A percentile compares a stretch with the other conserved stretches of the same genome.
Conservation (phyloP, 2,888 invertebrate genomes). For the Suillia variegata region DNA sequence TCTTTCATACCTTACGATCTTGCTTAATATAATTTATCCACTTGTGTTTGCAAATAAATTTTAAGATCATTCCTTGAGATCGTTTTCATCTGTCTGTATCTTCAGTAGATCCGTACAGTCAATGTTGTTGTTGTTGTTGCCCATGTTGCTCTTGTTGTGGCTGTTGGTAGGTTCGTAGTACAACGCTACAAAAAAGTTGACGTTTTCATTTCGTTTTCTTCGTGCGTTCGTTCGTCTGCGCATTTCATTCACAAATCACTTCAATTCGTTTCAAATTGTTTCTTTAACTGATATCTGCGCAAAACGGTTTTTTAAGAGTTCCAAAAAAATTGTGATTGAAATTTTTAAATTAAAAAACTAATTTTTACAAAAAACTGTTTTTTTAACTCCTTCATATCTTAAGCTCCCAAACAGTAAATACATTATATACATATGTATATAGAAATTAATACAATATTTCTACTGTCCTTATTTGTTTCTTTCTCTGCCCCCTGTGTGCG, state of each 20-base stretch:
- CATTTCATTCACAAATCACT: slow-evolving; percentile 3
- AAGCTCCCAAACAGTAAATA: no score
- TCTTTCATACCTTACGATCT: background rate
- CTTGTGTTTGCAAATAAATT: background rate
- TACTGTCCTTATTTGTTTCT: no score
- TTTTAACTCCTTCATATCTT: no score
- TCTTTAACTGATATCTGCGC: background rate
- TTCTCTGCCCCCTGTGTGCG: no score
- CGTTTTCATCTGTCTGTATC: background rate
- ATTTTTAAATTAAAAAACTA: no score
- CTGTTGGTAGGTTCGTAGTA: background rate
- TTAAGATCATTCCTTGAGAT: background rate
- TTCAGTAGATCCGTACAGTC: no score
- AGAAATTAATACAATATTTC: no score
- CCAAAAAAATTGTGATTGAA: no score
- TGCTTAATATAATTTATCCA: slow-evolving; percentile 1
- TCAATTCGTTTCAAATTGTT: slow-evolving; percentile 1
- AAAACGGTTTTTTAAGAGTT: background rate
- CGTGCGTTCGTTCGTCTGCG: no score
- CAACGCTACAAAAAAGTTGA: background rate
- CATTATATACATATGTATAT: no score
- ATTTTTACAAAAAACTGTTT: no score
- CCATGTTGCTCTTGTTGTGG: slow-evolving; percentile 15
- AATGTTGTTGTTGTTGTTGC: slow-evolving; percentile 11
- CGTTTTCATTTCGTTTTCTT: background rate